Evolutionary conservation across 2,888 invertebrate species (phyloP).

Genomic region (Ornithoptera alexandrae): DNA sequence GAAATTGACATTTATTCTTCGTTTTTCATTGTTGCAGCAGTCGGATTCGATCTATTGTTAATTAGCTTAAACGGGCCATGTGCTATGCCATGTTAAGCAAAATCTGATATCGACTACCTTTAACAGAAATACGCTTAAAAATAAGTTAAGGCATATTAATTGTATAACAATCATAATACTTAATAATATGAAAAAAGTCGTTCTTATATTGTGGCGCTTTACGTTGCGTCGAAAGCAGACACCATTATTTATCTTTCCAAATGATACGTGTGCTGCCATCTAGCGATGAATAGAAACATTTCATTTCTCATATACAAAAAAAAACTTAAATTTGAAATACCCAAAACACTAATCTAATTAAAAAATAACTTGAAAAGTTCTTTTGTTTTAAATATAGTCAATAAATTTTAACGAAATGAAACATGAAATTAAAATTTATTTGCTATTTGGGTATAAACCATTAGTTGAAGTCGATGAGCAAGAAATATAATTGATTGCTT

Average conservation of each 20-base stretch:
- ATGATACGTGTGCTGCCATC: constrained; percentile 61
- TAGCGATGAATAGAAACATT: constrained; percentile 62
- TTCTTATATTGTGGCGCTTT: constrained; percentile 43
- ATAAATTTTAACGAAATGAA: background rate
- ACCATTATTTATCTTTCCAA: constrained; percentile 42
- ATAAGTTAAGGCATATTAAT: background rate
- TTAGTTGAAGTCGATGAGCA: background rate
- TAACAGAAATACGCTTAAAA: background rate
- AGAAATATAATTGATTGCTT: background rate
- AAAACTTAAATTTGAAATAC: background rate
- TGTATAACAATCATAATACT: background rate
- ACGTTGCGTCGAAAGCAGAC: constrained; percentile 44
- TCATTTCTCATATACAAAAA: background rate
- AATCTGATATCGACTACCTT: constrained; percentile 36
- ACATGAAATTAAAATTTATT: background rate
- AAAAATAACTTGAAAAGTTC: too few species aligned
- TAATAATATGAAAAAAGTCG: background rate
- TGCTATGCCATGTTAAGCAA: constrained; percentile 58
- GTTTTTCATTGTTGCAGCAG: constrained; percentile 78
- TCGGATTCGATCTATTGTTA: constrained; percentile 78
- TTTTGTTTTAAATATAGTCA: too few species aligned
- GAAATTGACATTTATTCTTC: constrained; percentile 80
- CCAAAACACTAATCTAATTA: background rate
- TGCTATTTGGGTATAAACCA: background rate
- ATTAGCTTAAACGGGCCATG: constrained; percentile 77